Evolutionary conservation across 2,888 invertebrate species (phyloP).

Genomic region (Megaustenia siamemsis): DNA sequence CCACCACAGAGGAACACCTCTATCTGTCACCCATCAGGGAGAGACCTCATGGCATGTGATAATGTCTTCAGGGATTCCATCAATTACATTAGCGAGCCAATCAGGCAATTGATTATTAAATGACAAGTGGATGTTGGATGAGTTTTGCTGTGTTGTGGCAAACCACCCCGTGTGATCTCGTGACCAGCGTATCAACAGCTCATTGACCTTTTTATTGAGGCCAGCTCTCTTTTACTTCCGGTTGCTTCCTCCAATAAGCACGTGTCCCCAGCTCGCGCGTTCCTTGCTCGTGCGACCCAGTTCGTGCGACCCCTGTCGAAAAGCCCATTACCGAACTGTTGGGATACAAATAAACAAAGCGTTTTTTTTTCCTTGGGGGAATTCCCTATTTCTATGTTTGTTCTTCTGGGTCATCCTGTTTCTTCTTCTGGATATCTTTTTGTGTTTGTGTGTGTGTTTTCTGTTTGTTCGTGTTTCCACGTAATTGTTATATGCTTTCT

Average conservation of each 20-base stretch:
- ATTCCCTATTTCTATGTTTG: too few relatives aligned
- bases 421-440: too few relatives aligned
- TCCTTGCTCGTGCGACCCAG: too few relatives aligned
- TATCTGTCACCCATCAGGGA: neutral
- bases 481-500: too few relatives aligned
- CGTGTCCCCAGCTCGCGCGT: neutral
- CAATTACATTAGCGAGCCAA: conserved; percentile 35
- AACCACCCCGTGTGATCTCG: conserved; percentile 5
- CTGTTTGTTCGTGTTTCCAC: too few relatives aligned
- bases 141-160: neutral
- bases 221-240: neutral
- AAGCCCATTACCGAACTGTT: too few relatives aligned
- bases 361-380: too few relatives aligned
- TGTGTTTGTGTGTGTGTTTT: too few relatives aligned
- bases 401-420: too few relatives aligned
- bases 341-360: too few relatives aligned
- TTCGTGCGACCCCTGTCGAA: too few relatives aligned
- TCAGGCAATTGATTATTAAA: conserved; percentile 42
- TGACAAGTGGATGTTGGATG: conserved; percentile 35
- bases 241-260: neutral
- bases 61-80: neutral
- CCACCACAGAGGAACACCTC: conserved; percentile 21
- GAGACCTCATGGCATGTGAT: neutral
- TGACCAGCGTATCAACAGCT: neutral
- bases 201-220: neutral